Conservation (phyloP, 1,140 invertebrate species). For the Brachionus manjavacas region DNA sequence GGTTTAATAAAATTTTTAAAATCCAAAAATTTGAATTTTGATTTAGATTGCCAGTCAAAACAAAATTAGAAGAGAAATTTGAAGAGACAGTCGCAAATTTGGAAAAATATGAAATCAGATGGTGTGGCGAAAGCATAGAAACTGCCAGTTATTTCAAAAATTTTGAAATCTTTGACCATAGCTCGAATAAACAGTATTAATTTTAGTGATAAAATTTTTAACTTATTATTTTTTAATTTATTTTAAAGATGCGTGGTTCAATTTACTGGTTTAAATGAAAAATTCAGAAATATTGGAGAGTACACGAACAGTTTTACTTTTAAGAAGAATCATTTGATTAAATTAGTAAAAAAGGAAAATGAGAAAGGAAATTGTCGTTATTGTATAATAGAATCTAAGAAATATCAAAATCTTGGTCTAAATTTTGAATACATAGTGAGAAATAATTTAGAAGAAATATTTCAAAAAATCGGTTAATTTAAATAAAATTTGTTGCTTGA, state of each 20-base stretch:
- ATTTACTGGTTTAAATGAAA: background rate
- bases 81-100: background rate
- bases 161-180: background rate
- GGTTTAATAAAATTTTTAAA: too few relatives aligned
- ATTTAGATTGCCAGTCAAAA: background rate
- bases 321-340: background rate
- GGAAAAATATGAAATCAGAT: background rate
- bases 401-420: background rate
- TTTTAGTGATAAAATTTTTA: background rate
- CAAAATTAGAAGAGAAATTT: background rate
- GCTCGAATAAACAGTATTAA: background rate
- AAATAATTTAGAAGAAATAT: background rate
- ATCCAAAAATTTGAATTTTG: background rate
- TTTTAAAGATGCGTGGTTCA: background rate
- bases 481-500: background rate
- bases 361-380: background rate
- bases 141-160: constrained; percentile 22
- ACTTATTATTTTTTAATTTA: background rate
- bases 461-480: background rate
- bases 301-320: background rate
- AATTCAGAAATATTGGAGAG: constrained; percentile 2
- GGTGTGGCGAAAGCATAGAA: background rate
- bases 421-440: background rate
- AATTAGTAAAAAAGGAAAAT: background rate
- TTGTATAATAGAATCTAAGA: background rate